Base-by-base conservation (phyloP, 2,113 vertebrate genomes). In the Phoxinus phoxinus region DNA sequence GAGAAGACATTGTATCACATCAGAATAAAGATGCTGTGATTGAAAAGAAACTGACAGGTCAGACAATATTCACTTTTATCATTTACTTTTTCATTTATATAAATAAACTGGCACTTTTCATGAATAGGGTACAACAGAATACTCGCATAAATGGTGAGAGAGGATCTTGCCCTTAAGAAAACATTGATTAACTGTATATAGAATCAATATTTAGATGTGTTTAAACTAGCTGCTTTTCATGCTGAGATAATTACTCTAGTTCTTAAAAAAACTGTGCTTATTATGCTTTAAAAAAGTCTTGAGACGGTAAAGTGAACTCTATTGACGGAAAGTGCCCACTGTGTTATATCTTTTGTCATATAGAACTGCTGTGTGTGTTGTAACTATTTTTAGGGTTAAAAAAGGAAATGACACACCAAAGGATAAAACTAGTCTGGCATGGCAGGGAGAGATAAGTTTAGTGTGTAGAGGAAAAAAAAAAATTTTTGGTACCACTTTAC, bases 341-440 rank as follows among this genome's bases (percentile, higher is more conserved):
- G 77, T 80, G 23, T 44, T n/a, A 46, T 4, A 27, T 80, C 8
- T 80, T 0, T 61, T 80, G 58, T 80, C 4, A 44, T 23, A 27
- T 46, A 15, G 35, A 59, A n/a, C 77, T 27, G 21, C 6, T 80
- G 23, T 61, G 6, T 46, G 21, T 41, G 56, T 23, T 51, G 17
- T 4, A 81, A 46, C 59, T 81, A 67, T 81, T 82, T 56, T 51
- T 32, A 51, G 80, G 10, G 6, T 82, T 51, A n/a, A 30, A 25
- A 44, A 82, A 82, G 61, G 61, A 82, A 69, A 48, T 82, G 44
- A 82, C 27, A 56, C 44, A 53, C 25, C 15, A 56, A 32, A 77
- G 48, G 27, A 32, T 30, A 77, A 56, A 30, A 53, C 23, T 46
- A 73, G 77, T 27, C n/a, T 80, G 37, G 58, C 58, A 46, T 80